Conservation (phyloP, 2,113 vertebrate species). For the Myxocyprinus asiaticus region DNA sequence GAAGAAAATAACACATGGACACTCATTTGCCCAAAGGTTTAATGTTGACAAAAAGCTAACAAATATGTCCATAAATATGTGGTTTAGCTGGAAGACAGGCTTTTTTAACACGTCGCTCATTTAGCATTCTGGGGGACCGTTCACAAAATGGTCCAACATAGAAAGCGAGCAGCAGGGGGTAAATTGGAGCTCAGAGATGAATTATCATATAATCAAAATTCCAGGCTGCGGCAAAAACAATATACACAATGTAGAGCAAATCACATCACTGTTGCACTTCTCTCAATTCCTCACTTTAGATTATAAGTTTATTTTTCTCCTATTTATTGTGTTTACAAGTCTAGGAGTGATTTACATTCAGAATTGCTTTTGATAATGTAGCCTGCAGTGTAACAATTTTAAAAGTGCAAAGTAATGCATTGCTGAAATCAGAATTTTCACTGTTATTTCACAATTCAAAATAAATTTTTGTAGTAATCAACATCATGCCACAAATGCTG, state of each 20-base stretch:
- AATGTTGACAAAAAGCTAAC: conserved; percentile 62
- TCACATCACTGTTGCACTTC: conserved; percentile 60
- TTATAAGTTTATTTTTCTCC: conserved; percentile 35
- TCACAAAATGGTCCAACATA: conserved; percentile 84
- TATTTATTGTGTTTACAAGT: conserved; percentile 36
- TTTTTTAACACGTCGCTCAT: conserved; percentile 78
- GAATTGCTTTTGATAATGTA: conserved; percentile 19
- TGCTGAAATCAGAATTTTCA: background rate
- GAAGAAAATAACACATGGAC: conserved; percentile 67
- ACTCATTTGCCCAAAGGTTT: conserved; percentile 65
- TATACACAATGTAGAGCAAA: conserved; percentile 72
- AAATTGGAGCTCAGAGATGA: conserved; percentile 93
- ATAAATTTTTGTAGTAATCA: too few species aligned
- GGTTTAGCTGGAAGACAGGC: conserved; percentile 74
- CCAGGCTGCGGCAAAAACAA: conserved; percentile 83
- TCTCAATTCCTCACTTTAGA: conserved; percentile 37
- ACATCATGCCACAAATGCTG: too few species aligned
- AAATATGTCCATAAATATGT: conserved; percentile 74
- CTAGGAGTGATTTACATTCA: conserved; percentile 42
- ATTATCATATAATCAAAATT: conserved; percentile 90
- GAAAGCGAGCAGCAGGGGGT: conserved; percentile 84
- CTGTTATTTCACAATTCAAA: background rate
- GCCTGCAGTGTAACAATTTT: background rate
- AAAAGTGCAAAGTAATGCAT: background rate
- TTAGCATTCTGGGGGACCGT: conserved; percentile 85